These are phyloP conservation scores for Melanogrammus aeglefinus DNA, from an alignment of 2,797 vertebrate genomes.

Conservation along the genomic window DNA sequence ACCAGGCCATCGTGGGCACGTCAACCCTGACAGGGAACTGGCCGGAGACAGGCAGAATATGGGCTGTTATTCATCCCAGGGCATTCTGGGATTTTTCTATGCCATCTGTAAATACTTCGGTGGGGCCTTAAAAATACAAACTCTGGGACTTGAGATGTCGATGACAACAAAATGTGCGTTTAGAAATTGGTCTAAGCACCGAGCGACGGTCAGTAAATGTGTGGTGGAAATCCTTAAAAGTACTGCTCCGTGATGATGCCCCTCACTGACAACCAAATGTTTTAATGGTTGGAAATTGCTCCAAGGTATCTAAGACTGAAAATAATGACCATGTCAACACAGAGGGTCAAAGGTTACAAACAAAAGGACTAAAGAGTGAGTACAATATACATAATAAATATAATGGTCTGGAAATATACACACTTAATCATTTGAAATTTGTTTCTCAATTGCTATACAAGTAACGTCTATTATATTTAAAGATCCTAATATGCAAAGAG, in stretches of 20 bases:
- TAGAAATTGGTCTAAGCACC: background rate
- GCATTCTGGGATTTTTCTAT: background rate
- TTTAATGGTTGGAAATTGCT: background rate
- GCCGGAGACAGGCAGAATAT: background rate
- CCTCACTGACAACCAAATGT: background rate
- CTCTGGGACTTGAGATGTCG: background rate
- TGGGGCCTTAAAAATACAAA: background rate
- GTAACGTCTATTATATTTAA: background rate
- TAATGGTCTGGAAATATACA: background rate
- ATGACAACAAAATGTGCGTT: background rate
- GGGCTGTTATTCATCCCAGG: background rate
- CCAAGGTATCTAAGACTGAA: background rate
- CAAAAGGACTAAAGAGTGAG: background rate
- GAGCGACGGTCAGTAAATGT: background rate
- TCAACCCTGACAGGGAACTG: background rate
- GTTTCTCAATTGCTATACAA: background rate
- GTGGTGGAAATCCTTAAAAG: background rate
- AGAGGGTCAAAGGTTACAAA: background rate
- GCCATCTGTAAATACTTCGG: background rate
- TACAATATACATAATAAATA: background rate
- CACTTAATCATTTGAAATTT: background rate
- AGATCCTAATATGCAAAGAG: background rate
- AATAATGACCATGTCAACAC: background rate
- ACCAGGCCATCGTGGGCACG: too few species aligned
- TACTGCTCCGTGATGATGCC: background rate